phyloP scores from a whole-genome alignment of 2,797 vertebrate species.

The Tinamus major region DNA sequence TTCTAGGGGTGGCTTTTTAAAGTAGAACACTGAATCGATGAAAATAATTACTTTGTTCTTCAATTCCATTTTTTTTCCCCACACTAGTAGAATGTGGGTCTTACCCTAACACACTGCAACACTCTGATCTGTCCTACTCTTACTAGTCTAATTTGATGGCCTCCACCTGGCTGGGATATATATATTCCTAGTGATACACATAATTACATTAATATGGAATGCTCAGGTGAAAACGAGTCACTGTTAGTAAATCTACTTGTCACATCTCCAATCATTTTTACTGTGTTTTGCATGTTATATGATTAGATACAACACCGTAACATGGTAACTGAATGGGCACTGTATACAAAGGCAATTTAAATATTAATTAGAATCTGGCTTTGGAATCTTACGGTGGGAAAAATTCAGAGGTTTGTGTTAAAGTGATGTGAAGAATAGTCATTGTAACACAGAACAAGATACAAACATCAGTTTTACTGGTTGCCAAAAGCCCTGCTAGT shows the following conservation, averaged over 20 bases:
- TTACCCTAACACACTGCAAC: accelerated
- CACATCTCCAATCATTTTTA: background rate
- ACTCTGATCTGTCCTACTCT: accelerated
- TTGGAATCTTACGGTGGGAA: background rate
- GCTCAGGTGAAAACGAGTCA: background rate
- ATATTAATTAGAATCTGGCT: background rate
- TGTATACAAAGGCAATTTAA: background rate
- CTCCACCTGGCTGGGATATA: accelerated
- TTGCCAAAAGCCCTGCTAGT: background rate
- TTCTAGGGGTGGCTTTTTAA: background rate
- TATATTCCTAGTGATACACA: accelerated
- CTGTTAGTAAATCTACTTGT: background rate
- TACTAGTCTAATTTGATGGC: no score
- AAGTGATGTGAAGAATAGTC: background rate
- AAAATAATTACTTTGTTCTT: background rate
- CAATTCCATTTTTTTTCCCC: background rate
- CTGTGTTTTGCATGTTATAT: background rate
- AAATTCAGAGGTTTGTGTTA: background rate
- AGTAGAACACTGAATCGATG: background rate
- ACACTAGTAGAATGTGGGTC: background rate
- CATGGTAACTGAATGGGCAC: accelerated
- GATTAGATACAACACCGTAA: background rate
- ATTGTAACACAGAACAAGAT: background rate
- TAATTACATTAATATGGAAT: background rate
- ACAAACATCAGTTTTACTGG: background rate